Conservation (phyloP, 2,888 invertebrate genomes). For the Dicycla oo region DNA sequence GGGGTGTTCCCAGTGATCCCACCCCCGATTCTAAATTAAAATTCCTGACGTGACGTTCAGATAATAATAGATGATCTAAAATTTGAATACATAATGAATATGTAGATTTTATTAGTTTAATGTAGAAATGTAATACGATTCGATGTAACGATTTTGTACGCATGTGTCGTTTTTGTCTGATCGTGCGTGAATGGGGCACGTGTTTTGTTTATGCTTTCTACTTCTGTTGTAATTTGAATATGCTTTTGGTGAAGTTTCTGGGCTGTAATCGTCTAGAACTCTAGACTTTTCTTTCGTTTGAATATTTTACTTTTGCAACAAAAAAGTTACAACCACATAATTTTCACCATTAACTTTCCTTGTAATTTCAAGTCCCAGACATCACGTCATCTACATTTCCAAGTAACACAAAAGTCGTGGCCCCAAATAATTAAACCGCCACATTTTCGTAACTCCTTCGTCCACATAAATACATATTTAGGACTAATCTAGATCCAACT, state of each 20-base stretch:
- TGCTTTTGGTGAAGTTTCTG: neutral
- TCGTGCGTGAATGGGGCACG: conserved; percentile 44
- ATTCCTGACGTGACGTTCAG: conserved; percentile 77
- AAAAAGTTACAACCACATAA: conserved; percentile 11
- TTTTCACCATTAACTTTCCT: neutral
- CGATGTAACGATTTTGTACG: conserved; percentile 27
- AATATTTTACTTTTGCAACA: conserved; percentile 7
- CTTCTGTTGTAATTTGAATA: conserved; percentile 11
- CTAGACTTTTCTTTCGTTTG: neutral
- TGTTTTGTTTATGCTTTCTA: conserved; percentile 27
- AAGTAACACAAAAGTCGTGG: conserved; percentile 30
- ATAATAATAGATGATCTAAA: conserved; percentile 79
- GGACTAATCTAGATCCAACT: conserved; percentile 56
- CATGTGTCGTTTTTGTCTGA: conserved; percentile 28
- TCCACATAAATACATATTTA: conserved; percentile 40
- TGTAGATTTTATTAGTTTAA: conserved; percentile 64
- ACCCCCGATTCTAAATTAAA: conserved; percentile 81
- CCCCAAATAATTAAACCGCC: conserved; percentile 7
- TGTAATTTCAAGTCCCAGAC: conserved; percentile 36
- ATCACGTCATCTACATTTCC: conserved; percentile 24
- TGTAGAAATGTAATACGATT: conserved; percentile 60
- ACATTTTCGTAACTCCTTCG: conserved; percentile 23
- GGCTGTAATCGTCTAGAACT: neutral
- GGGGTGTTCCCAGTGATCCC: conserved; percentile 71
- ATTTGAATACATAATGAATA: conserved; percentile 74